A percentile compares a stretch with the other conserved stretches of the same genome.
phyloP scores from a whole-genome alignment of 2,797 vertebrate genomes.

The Myotis planiceps region DNA sequence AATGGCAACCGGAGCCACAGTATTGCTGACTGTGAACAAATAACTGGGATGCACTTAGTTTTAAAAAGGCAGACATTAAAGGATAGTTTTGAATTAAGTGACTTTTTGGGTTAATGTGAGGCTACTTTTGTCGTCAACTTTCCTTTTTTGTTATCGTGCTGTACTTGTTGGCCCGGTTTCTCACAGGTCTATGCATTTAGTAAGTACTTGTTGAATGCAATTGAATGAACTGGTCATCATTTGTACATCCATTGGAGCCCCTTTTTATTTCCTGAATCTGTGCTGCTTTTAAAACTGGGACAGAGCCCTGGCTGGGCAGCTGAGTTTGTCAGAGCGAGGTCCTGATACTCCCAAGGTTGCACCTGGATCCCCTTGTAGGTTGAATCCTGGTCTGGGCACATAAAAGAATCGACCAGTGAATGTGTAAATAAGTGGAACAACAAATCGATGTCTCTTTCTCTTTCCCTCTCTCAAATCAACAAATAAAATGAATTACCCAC shows the following conservation, averaged over 20 bases:
- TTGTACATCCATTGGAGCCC: background rate
- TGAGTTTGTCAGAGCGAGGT: background rate
- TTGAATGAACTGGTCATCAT: background rate
- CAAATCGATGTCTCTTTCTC: background rate
- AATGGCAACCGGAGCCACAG: background rate
- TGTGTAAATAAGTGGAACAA: background rate
- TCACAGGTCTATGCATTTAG: background rate
- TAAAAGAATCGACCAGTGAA: background rate
- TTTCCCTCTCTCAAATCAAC: background rate
- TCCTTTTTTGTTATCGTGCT: slow-evolving; percentile 24
- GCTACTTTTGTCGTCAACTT: background rate
- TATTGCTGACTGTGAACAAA: background rate
- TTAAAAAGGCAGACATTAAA: background rate
- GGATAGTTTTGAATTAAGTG: slow-evolving; percentile 21
- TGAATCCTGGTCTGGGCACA: background rate
- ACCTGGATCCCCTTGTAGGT: background rate
- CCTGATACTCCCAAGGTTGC: background rate
- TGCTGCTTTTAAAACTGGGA: background rate
- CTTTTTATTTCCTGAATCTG: background rate
- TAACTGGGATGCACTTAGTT: background rate
- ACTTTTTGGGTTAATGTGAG: slow-evolving; percentile 23
- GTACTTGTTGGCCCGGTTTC: background rate
- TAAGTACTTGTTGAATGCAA: slow-evolving; percentile 45
- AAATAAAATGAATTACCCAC: background rate
- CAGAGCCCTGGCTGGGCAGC: background rate